These are phyloP conservation scores for Vombatus ursinus DNA, from an alignment of 2,113 vertebrate genomes.

Conservation along the genomic window DNA sequence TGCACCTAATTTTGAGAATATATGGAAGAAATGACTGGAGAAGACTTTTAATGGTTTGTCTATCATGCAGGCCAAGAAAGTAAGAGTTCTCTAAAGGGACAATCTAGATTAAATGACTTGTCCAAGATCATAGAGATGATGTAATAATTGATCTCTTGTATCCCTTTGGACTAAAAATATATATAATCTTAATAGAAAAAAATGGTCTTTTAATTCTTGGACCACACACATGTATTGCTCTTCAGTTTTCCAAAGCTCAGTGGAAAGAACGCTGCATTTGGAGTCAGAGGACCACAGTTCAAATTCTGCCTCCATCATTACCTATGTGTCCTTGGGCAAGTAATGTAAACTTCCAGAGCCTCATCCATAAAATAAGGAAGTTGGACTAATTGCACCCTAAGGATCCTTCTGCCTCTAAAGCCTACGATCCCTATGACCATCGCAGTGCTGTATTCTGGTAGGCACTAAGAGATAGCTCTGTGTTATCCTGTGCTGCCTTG, in stretches of 20 bases:
- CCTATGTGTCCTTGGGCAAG: background rate
- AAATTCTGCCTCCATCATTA: background rate
- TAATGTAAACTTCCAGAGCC: background rate
- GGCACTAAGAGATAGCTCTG: background rate
- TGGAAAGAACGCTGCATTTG: background rate
- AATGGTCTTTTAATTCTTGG: background rate
- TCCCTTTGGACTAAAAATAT: background rate
- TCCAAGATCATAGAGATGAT: background rate
- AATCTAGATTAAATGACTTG: background rate
- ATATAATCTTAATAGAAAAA: background rate
- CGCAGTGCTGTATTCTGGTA: background rate
- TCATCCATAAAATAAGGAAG: background rate
- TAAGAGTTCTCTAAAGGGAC: background rate
- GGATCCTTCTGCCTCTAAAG: background rate
- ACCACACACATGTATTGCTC: background rate
- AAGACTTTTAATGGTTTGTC: conserved; percentile 15
- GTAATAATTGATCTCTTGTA: background rate
- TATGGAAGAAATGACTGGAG: conserved; percentile 26
- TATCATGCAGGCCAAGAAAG: background rate
- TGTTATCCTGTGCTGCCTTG: background rate
- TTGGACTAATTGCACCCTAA: background rate
- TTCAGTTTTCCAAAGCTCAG: background rate
- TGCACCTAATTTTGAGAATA: conserved; percentile 28
- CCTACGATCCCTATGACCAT: background rate
- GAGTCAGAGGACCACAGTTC: background rate